Conservation (phyloP, 2,797 vertebrate species). For the Falco cherrug region DNA sequence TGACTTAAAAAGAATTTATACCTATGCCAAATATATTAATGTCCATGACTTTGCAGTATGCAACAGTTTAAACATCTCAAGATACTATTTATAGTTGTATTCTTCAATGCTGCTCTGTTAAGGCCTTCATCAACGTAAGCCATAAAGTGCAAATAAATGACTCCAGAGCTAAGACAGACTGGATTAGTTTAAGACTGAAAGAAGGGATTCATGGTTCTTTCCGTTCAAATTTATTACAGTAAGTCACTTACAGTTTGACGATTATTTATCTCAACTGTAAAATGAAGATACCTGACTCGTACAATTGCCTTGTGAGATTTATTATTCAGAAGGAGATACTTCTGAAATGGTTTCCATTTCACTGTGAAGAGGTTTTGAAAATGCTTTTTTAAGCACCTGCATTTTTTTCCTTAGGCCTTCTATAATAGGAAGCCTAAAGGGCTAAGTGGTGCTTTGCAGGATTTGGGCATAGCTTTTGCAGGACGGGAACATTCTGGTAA, state of each 20-base stretch:
- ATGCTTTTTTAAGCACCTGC: not conserved
- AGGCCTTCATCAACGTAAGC: not conserved
- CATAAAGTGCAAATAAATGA: not conserved
- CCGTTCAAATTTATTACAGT: not conserved
- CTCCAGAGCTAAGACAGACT: not conserved
- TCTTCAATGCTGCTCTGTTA: not conserved
- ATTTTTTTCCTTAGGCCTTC: conserved; percentile 81
- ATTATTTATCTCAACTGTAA: not conserved
- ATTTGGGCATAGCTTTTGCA: conserved; percentile 91
- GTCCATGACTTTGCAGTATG: not conserved
- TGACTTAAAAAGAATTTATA: not conserved
- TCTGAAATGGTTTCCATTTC: not conserved
- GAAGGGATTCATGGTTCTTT: not conserved
- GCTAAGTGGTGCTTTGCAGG: conserved; percentile 90
- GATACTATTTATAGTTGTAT: not conserved
- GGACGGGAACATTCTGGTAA: conserved; percentile 94
- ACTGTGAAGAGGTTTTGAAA: not conserved
- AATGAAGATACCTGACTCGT: not conserved
- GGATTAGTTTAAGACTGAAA: not conserved
- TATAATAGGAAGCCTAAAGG: conserved; percentile 93
- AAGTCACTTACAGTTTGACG: not conserved
- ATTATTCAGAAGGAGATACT: not conserved
- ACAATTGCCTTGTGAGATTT: not conserved
- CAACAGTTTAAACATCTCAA: not conserved
- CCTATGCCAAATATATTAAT: not conserved